phyloP scores from a whole-genome alignment of 2,113 vertebrate genomes.

The Crotophaga sulcirostris region DNA sequence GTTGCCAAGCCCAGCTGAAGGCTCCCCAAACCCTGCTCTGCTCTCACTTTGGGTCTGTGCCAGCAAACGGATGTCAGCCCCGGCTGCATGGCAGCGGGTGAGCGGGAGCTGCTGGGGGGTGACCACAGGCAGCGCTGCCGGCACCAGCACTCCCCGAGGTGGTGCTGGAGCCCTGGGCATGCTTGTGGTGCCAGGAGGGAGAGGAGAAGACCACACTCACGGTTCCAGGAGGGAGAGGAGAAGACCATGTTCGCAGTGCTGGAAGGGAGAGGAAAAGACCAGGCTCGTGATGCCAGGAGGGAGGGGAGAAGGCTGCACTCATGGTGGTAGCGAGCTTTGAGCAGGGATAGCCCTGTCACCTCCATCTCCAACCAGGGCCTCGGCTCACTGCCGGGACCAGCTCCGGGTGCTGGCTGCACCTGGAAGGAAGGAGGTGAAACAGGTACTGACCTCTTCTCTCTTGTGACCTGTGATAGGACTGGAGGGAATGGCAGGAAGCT shows the following conservation, averaged over 20 bases:
- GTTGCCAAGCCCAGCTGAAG: constrained; percentile 40
- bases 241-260: no score
- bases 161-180: rapidly evolving
- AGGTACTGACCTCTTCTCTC: no score
- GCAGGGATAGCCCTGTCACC: not conserved
- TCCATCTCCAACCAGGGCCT: not conserved
- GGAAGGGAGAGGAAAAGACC: no score
- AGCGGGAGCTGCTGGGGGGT: not conserved
- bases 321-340: not conserved
- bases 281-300: no score
- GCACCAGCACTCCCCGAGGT: not conserved
- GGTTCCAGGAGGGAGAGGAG: no score
- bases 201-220: not conserved
- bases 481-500: no score
- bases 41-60: rapidly evolving
- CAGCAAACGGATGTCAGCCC: rapidly evolving
- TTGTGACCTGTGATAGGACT: no score
- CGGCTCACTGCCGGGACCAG: rapidly evolving
- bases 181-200: rapidly evolving
- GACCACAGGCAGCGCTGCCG: rapidly evolving
- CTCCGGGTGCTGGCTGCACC: not conserved
- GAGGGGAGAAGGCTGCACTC: no score
- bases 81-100: rapidly evolving
- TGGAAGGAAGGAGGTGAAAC: no score
- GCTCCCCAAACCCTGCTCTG: not conserved